Evolutionary conservation across 1,140 invertebrate genomes (phyloP).

Genomic region (Formica selysi): DNA sequence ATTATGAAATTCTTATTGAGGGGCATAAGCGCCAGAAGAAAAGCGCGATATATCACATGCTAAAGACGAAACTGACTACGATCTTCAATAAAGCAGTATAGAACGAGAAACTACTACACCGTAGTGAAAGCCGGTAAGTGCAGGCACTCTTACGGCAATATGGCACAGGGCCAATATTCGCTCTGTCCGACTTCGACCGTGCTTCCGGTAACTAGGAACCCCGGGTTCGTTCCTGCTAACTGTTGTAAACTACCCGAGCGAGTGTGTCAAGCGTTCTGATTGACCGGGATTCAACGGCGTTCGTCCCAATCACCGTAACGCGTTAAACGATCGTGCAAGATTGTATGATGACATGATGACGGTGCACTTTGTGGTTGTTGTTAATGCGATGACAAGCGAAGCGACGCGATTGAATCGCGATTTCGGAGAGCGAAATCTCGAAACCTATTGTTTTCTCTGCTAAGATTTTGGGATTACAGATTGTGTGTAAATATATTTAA

Average conservation of each 20-base stretch:
- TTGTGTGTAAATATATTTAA: neutral
- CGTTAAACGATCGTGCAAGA: slow-evolving; percentile 51
- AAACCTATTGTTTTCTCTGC: neutral
- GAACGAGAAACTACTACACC: slow-evolving; percentile 77
- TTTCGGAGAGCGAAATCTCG: neutral
- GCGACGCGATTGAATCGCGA: neutral
- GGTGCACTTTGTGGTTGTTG: slow-evolving; percentile 2
- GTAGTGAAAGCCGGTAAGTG: slow-evolving; percentile 82
- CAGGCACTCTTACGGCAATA: slow-evolving; percentile 80
- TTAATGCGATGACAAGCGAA: slow-evolving; percentile 29
- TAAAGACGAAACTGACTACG: slow-evolving; percentile 59
- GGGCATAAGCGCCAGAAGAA: slow-evolving; percentile 13
- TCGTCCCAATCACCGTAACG: slow-evolving; percentile 50
- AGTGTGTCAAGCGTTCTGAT: slow-evolving; percentile 72
- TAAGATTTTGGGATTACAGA: neutral
- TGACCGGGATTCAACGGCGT: slow-evolving; percentile 72
- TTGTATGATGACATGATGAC: slow-evolving; percentile 20
- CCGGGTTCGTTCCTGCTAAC: slow-evolving; percentile 56
- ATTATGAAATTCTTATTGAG: slow-evolving; percentile 3
- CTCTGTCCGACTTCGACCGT: slow-evolving; percentile 75
- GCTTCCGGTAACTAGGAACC: slow-evolving; percentile 69
- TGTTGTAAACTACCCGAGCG: slow-evolving; percentile 75
- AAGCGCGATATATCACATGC: slow-evolving; percentile 43
- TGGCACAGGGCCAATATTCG: slow-evolving; percentile 81
- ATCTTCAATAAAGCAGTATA: slow-evolving; percentile 77